Percentiles rank a stretch among this genome's conserved stretches.
phyloP scores from a whole-genome alignment of 1,140 invertebrate genomes.

The Druon quercuslanigerum region DNA sequence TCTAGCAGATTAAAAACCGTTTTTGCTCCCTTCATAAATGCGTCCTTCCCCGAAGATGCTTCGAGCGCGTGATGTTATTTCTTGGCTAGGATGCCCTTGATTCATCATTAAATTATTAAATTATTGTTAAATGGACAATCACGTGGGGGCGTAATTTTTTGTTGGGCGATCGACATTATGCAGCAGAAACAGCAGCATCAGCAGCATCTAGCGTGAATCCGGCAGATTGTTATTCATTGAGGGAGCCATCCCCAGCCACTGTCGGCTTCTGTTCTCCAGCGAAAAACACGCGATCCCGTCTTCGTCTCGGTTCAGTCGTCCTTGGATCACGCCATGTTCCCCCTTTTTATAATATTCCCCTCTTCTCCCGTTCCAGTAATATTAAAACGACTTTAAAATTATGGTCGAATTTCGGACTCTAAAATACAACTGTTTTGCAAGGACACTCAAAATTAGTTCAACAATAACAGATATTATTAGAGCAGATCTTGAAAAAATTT shows the following conservation, averaged over 20 bases:
- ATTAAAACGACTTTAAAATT: not conserved
- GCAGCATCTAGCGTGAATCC: conserved; percentile 58
- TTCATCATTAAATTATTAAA: conserved; percentile 71
- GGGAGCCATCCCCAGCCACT: conserved; percentile 61
- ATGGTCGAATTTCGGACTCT: no score
- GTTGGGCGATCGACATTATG: conserved; percentile 36
- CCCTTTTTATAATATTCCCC: conserved; percentile 30
- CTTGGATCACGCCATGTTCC: conserved; percentile 61
- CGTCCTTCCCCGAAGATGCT: conserved; percentile 58
- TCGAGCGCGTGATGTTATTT: conserved; percentile 40
- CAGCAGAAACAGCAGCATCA: conserved; percentile 50
- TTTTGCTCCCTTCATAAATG: conserved; percentile 38
- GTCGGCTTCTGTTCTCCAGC: conserved; percentile 67
- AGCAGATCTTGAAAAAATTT: no score
- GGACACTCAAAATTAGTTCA: no score
- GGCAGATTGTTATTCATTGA: conserved; percentile 66
- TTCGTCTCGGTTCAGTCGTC: conserved; percentile 43
- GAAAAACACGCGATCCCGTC: conserved; percentile 58
- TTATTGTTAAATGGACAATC: conserved; percentile 70
- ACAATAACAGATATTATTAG: no score
- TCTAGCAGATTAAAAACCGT: not conserved
- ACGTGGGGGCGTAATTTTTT: conserved; percentile 63
- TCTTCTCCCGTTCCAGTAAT: not conserved
- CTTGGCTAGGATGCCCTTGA: conserved; percentile 34
- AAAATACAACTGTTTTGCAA: no score